These are phyloP conservation scores for Drosophila neonasuta DNA, from an alignment of 2,888 invertebrate genomes.

Conservation along the genomic window DNA sequence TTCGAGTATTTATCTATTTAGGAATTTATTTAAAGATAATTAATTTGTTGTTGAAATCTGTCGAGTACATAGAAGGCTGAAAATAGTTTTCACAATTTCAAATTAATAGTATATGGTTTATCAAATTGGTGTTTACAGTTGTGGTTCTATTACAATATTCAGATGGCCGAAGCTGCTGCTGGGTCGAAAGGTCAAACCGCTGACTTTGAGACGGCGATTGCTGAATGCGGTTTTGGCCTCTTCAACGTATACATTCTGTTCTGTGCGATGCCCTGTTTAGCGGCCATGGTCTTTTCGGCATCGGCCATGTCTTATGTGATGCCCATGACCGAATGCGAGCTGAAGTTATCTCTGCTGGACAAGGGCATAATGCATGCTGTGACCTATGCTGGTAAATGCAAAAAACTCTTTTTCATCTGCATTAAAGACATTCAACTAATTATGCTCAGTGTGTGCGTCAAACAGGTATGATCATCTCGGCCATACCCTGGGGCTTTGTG, in stretches of 20 bases:
- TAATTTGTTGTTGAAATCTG: too few relatives aligned
- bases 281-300: conserved; percentile 87
- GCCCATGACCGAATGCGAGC: conserved; percentile 88
- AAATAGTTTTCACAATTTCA: conserved; percentile 47
- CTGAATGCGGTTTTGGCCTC: conserved; percentile 86
- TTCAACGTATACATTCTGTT: conserved; percentile 86
- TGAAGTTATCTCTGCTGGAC: conserved; percentile 85
- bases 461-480: conserved; percentile 89
- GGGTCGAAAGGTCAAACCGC: conserved; percentile 69
- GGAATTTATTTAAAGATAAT: too few relatives aligned
- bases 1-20: too few relatives aligned
- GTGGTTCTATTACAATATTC: not conserved
- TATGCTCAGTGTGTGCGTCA: not conserved
- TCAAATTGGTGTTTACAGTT: conserved; percentile 4
- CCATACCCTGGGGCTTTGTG: conserved; percentile 89
- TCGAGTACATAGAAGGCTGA: conserved; percentile 3
- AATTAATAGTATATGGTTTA: conserved; percentile 6
- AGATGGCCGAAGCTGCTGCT: conserved; percentile 36
- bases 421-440: not conserved
- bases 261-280: conserved; percentile 85
- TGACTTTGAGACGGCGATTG: conserved; percentile 88
- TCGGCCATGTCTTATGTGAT: conserved; percentile 88
- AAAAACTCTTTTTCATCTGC: too few relatives aligned
- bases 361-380: conserved; percentile 88
- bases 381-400: conserved; percentile 86